Conservation (phyloP, 2,888 invertebrate species). For the Mythimna impura region DNA sequence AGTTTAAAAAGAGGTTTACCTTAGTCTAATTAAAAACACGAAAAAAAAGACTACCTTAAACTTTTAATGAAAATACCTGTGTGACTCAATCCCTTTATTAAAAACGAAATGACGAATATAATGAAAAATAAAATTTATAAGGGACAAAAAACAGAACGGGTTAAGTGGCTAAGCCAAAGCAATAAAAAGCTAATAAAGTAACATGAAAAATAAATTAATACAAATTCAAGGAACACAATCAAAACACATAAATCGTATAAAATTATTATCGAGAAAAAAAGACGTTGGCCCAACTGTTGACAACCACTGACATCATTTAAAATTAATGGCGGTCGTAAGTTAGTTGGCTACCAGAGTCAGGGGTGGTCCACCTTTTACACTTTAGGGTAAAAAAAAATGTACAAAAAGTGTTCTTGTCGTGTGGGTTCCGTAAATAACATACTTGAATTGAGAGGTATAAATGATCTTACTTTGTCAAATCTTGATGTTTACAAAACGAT, state of each 20-base stretch:
- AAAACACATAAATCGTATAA: slow-evolving; percentile 83
- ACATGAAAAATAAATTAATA: slow-evolving; percentile 69
- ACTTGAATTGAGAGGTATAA: slow-evolving; percentile 42
- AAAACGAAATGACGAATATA: slow-evolving; percentile 49
- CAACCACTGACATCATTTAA: slow-evolving; percentile 85
- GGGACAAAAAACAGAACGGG: slow-evolving; percentile 58
- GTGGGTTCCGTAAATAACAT: slow-evolving; percentile 57
- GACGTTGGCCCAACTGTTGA: slow-evolving; percentile 85
- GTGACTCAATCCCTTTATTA: slow-evolving; percentile 53
- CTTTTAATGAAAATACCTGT: slow-evolving; percentile 36
- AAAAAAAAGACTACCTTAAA: slow-evolving; percentile 6
- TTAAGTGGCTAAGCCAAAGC: slow-evolving; percentile 61
- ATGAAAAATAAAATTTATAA: slow-evolving; percentile 55
- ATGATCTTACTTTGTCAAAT: slow-evolving; percentile 46
- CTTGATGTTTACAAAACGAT: slow-evolving; percentile 16
- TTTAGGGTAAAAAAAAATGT: slow-evolving; percentile 56
- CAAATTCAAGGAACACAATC: slow-evolving; percentile 73
- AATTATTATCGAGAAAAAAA: slow-evolving; percentile 78
- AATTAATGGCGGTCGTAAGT: slow-evolving; percentile 86
- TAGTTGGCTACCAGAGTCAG: slow-evolving; percentile 86
- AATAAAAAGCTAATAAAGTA: slow-evolving; percentile 60
- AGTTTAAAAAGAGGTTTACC: slow-evolving; percentile 6
- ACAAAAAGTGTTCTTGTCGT: slow-evolving; percentile 18
- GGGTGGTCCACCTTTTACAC: slow-evolving; percentile 87
- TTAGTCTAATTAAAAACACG: slow-evolving; percentile 26